Evolutionary conservation across 2,797 vertebrate genomes (phyloP).

Genomic region (Peromyscus attwateri): DNA sequence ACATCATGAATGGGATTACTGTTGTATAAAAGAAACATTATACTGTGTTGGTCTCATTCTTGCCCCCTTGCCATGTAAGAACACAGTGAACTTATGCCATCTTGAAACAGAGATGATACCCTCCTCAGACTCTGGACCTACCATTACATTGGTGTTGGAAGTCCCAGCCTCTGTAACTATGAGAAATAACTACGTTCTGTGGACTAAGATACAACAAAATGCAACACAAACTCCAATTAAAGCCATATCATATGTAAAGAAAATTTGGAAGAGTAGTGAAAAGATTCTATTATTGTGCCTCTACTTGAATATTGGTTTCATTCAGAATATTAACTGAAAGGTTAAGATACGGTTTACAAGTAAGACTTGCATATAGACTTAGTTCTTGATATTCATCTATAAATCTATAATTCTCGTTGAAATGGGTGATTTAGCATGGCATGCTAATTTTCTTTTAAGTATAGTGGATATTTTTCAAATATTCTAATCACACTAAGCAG

Average conservation of each 20-base stretch:
- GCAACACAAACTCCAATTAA: background rate
- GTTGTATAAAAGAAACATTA: background rate
- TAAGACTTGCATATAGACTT: background rate
- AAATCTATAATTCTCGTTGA: constrained; percentile 10
- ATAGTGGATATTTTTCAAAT: background rate
- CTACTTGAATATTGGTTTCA: background rate
- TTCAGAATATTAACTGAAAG: background rate
- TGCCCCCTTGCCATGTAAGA: background rate
- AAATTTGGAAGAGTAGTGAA: background rate
- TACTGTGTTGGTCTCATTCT: background rate
- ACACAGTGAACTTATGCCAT: background rate
- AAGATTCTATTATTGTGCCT: background rate
- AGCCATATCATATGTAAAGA: background rate
- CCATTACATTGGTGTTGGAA: background rate
- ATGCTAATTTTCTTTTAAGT: background rate
- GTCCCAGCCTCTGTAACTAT: background rate
- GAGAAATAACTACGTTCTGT: background rate
- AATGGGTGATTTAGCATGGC: background rate
- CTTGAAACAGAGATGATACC: background rate
- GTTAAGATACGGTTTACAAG: background rate
- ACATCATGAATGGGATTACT: background rate
- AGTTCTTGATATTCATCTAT: background rate
- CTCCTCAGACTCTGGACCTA: background rate
- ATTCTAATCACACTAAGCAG: background rate
- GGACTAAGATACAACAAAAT: background rate